Evolutionary conservation across 1,140 invertebrate species (phyloP), one percentile per base, ranked within the genome.

Genomic region (Eubasilissa regina): DNA sequence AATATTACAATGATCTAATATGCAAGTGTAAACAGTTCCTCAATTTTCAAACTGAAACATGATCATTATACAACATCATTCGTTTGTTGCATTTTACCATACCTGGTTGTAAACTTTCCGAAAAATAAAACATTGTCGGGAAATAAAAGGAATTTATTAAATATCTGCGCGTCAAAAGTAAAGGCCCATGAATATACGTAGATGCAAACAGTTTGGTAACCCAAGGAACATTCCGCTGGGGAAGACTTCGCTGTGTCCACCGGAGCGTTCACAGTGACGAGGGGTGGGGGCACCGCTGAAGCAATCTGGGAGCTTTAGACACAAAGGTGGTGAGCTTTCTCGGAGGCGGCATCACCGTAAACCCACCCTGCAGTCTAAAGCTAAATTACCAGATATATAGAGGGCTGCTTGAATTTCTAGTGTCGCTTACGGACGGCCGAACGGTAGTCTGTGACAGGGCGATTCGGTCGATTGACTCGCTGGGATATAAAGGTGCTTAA

Each of bases 281-380:
- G 1, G 13, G 70, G 47, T 19, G 70, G 51, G 21, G 51, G 35
- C 48, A 73, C 35, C 25, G 56, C 70, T 35, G 48, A 73, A 56
- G 70, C 51, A 53, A 55, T 74, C 48, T 74, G 25, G 25, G 25
- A 74, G 53, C 66, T 6, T 11, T 51, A 51, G 62, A 56, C 25
- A 70, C 47, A 70, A 47, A 21, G 66, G 45, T 48, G 66, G 45
- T 70, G 15, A 51, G 66, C 66, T 70, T 70, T 70, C 66, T 70
- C 9, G 55, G 17, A 64, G 60, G 1, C 58, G 25, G 53, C 19
- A 4, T 17, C n/a, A 17, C 51, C 51, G 17, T 13, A n/a, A 53
- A 0, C 21, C 64, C 66, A 15, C 43, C 17, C 7, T 8, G n/a
- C 66, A 10, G 66, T 70, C 66, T n/a, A n/a, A 70, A 45, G 47